Evolutionary conservation across 2,113 vertebrate species (phyloP).

Genomic region (Bubo bubo): DNA sequence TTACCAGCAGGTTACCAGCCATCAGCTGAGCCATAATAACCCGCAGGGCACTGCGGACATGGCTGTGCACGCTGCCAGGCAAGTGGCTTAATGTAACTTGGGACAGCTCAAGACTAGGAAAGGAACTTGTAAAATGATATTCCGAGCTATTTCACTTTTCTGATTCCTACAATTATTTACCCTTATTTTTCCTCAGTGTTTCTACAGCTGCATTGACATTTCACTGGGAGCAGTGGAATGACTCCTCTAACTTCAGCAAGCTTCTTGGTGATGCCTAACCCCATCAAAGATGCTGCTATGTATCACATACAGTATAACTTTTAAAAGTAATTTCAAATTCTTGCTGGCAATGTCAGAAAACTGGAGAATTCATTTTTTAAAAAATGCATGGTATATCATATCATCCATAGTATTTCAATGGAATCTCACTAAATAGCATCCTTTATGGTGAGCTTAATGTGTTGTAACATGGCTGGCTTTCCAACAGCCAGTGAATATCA

Average conservation of each 20-base stretch:
- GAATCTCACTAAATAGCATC: neutral
- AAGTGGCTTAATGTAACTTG: neutral
- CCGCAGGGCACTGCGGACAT: neutral
- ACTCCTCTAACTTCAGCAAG: neutral
- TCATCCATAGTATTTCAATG: neutral
- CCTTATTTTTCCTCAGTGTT: neutral
- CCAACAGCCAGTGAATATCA: conserved; percentile 22
- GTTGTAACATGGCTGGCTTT: neutral
- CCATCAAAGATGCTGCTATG: fast-evolving
- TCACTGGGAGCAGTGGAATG: neutral
- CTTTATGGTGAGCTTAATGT: neutral
- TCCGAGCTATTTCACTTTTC: neutral
- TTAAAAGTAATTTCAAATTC: neutral
- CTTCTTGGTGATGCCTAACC: neutral
- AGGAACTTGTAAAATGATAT: neutral
- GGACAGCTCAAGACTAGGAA: neutral
- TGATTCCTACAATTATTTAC: neutral
- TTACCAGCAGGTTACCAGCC: neutral
- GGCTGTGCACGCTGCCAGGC: neutral
- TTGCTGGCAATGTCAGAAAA: neutral
- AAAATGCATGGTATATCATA: neutral
- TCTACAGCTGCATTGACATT: neutral
- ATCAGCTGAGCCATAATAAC: neutral
- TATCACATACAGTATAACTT: neutral
- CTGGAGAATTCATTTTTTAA: neutral